A percentile compares a stretch with the other conserved stretches of the same genome.
Conservation (phyloP, 2,888 invertebrate genomes). For the Lutraria lutraria region DNA sequence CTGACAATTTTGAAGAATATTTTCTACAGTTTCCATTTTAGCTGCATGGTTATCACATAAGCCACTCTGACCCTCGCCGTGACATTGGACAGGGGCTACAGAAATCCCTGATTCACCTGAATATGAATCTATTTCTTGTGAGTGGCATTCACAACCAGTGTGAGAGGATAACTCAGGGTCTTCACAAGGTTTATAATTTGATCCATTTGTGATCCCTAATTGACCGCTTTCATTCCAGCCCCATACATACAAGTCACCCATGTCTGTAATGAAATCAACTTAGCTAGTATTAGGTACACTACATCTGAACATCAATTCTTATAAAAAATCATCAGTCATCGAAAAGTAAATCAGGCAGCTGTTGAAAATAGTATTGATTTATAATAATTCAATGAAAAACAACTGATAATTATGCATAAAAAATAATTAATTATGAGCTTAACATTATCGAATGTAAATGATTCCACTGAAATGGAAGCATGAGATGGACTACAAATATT, state of each 20-base stretch:
- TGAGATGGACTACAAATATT: no score
- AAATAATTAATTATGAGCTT: no score
- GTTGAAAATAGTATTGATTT: no score
- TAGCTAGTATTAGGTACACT: no score
- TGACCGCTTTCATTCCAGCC: conserved; percentile 97
- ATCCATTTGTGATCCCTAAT: conserved; percentile 89
- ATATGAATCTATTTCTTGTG: neutral
- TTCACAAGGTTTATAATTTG: neutral
- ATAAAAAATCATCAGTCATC: no score
- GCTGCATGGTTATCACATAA: neutral
- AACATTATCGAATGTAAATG: no score
- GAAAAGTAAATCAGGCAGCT: no score
- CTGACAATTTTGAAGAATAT: neutral
- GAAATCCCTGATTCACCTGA: neutral
- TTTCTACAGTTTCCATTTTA: neutral
- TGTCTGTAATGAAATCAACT: conserved; percentile 69
- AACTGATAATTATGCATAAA: no score
- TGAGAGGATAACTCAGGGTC: neutral
- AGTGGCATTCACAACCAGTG: neutral
- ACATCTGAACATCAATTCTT: no score
- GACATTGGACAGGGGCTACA: neutral
- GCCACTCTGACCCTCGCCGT: neutral
- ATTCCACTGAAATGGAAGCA: no score
- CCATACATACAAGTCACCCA: conserved; percentile 95
- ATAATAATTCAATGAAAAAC: no score